Evolutionary conservation across 2,888 invertebrate species (phyloP), one percentile per base, ranked within the genome.

Genomic region (Euphydryas editha): DNA sequence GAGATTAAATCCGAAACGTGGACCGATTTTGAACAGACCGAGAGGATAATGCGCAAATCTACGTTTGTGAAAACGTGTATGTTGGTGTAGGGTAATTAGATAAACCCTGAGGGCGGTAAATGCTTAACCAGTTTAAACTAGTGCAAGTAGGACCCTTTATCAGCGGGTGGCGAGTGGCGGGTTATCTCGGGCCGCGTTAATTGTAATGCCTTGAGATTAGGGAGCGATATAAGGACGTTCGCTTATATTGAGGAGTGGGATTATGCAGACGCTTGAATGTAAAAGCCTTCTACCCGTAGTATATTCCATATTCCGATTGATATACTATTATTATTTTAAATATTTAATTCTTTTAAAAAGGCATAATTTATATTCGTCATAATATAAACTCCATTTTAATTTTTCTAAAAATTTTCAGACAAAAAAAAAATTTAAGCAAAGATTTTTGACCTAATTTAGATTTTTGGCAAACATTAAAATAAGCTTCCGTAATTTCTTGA

Each of bases 141-240:
- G 87, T 85, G 81, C 82, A 81, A 80, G 81, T 79, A 78, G 78
- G 84, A 90, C 88, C 90, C 89, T 89, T 84, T 88, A 88, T 88
- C 90, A 87, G 87, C 86, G 91, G 91, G 89, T 88, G 89, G 90
- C 90, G 91, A 91, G 85, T 87, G 87, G 78, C 81, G 92, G 92
- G 91, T 92, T 91, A 92, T 91, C 91, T 88, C 76, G 83, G 86
- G 84, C 84, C 80, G 88, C 92, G 92, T 91, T 92, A 92, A 92
- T 92, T 92, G 92, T 92, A 90, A 92, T 91, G 87, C 90, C 81
- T 80, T 78, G 79, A 91, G 92, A 92, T 92, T 92, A 89, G 81
- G 82, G 75, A 80, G 82, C 85, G 85, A 88, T 88, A 87, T 89
- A 85, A 83, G 85, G 79, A 82, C 81, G 78, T 73, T 68, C 69